Conservation (phyloP, 2,113 vertebrate species). For the Holacanthus passer region DNA sequence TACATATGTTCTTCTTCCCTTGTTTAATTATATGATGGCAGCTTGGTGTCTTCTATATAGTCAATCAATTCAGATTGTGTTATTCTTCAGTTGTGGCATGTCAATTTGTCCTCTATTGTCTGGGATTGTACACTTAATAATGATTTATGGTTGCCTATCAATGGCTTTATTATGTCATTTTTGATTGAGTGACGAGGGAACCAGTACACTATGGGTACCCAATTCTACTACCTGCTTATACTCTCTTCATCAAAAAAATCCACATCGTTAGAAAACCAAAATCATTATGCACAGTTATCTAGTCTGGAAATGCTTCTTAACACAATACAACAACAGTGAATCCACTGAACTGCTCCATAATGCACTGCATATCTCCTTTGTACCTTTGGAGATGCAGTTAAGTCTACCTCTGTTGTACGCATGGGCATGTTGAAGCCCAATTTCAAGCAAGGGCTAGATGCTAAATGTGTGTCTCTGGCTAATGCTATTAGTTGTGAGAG, state of each 20-base stretch:
- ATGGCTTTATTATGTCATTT: neutral
- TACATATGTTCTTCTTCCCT: slow-evolving; percentile 31
- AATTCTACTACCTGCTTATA: neutral
- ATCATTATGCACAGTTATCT: neutral
- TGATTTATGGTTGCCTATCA: neutral
- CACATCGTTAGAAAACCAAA: neutral
- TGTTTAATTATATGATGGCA: slow-evolving; percentile 47
- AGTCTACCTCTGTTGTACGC: slow-evolving; percentile 31
- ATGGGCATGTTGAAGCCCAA: slow-evolving; percentile 37
- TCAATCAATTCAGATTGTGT: slow-evolving; percentile 1
- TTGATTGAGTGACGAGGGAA: neutral
- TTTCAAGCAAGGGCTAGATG: slow-evolving; percentile 56
- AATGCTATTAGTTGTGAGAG: slow-evolving; percentile 72
- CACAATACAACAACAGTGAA: neutral
- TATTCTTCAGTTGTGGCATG: slow-evolving; percentile 9
- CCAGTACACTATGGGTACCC: neutral
- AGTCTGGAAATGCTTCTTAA: neutral
- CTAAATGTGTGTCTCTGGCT: slow-evolving; percentile 65
- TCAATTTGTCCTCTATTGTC: slow-evolving; percentile 7
- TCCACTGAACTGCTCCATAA: neutral
- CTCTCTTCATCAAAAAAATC: too few relatives aligned
- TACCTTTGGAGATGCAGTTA: slow-evolving; percentile 30
- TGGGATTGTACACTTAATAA: neutral
- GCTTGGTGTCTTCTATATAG: neutral
- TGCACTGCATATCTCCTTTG: slow-evolving; percentile 17